Evolutionary conservation across 2,113 vertebrate species (phyloP), one percentile per base, ranked within the genome.

Genomic region (Tinamus guttatus): DNA sequence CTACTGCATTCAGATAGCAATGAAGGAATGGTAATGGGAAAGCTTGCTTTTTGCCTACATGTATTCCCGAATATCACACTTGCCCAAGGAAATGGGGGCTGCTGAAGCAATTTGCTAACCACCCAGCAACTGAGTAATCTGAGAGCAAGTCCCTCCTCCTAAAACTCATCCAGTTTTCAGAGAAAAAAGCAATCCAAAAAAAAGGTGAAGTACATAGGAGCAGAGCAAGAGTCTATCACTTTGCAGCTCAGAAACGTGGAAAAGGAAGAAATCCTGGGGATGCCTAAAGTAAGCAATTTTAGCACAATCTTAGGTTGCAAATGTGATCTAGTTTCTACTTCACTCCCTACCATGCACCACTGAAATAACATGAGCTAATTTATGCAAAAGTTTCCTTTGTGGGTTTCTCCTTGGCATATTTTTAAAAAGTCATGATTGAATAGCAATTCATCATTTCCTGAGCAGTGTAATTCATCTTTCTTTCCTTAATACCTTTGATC

Each of bases 381-480:
- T 91, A 89, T 87, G 84, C 78, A 85, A 80, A 94, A 96, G 81
- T 36, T 95, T 95, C 70, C 77, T 76, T 89, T 89, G 90, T 79
- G 77, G 69, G 11, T 92, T 97, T 94, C 84, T 94, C 81, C 70
- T 85, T 76, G 81, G 73, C 58, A 54, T 96, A 87, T 85, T 94
- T 94, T 95, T 94, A 77, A 96, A 63, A 92, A 94, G 84, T 87
- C 78, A 77, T 85, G 84, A 91, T 95, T 94, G 84, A 84, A 91
- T 45, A 91, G 91, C 81, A 76, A 49, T 92, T 90, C 86, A 49
- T 94, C 63, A 91, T 91, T 93, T 95, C 84, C 93, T 87, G 54
- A 91, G 54, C 67, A 85, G 65, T 19, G 70, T 49, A 95, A 91
- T 94, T 96, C 54, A 91, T 91, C 78, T 91, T 94, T 91, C 89